These are phyloP conservation scores for Pseudochaenichthys georgianus DNA, from an alignment of 2,797 vertebrate genomes.

Conservation along the genomic window DNA sequence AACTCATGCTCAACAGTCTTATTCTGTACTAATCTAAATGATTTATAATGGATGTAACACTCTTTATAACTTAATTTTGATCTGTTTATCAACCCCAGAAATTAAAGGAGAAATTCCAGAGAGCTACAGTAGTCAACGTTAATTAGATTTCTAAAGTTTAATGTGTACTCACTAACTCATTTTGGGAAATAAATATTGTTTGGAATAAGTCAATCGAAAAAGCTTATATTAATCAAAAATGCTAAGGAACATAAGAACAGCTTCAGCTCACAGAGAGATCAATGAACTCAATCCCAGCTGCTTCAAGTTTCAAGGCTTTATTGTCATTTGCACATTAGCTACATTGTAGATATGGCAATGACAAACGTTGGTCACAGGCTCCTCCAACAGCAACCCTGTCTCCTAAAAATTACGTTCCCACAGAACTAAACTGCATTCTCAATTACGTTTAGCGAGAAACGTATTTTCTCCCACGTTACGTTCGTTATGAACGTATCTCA, in stretches of 20 bases:
- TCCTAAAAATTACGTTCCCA: too few relatives aligned
- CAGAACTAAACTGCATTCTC: too few relatives aligned
- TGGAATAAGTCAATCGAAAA: too few relatives aligned
- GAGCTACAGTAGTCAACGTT: neutral
- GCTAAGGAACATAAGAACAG: neutral
- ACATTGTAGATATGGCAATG: too few relatives aligned
- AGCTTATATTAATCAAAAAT: neutral
- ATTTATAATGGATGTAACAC: neutral
- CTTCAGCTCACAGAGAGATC: neutral
- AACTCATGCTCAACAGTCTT: neutral
- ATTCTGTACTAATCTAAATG: neutral
- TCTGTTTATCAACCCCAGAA: too few relatives aligned
- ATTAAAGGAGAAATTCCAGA: neutral
- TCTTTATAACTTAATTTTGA: neutral
- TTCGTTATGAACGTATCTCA: too few relatives aligned
- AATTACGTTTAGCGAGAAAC: too few relatives aligned
- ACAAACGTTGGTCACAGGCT: too few relatives aligned
- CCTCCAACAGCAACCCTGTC: too few relatives aligned
- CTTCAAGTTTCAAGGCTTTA: too few relatives aligned
- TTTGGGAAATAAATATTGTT: neutral
- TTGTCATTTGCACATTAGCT: too few relatives aligned
- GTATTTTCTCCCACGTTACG: too few relatives aligned
- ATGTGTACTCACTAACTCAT: neutral
- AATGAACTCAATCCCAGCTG: neutral
- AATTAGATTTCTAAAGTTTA: neutral